Evolutionary conservation across 2,797 vertebrate species (phyloP), one percentile per base, ranked within the genome.

Genomic region (Limosa lapponica): DNA sequence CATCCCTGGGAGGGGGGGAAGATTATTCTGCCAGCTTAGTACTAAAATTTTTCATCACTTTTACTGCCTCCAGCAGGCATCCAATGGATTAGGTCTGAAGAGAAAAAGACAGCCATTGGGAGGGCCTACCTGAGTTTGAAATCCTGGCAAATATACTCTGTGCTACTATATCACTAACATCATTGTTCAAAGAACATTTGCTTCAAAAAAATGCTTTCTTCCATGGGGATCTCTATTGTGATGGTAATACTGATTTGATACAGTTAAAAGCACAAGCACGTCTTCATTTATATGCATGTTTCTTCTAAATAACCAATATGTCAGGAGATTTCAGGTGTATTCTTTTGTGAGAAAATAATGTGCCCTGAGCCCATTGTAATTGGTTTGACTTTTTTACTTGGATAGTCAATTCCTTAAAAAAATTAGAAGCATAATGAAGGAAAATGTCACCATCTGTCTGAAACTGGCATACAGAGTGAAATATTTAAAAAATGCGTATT

Each of bases 381-480:
- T 92, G 28, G 34, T 78, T 91, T 93, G 88, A 83, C 73, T 97
- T 97, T 92, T 96, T 97, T 91, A 92, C 87, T 93, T 23, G 24
- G 82, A 77, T 87, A 95, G 79, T 55, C 43, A 85, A 81, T 95
- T 98, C 93, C 92, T 96, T 62, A 87, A 87, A 90, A 96, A 96
- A 92, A 90, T 44, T 72, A 84, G 73, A 36, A 82, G 79, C 78
- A 93, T 62, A 84, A 37, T 59, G 46, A 96, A 97, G 78, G 86
- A 93, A 97, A 97, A 27, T 88, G 74, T 96, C 89, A 94, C 97
- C 98, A 96, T 97, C 97, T 98, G 98, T 78, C 93, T 93, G 94
- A 94, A 90, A 84, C 27, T 65, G 88, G 48, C 39, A 8, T 86
- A 85, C 79, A 92, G 44, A 83, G 28, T 39, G 66, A 93, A 74